A percentile compares a stretch with the other conserved stretches of the same genome.
phyloP scores from a whole-genome alignment of 2,888 invertebrate species.

The Uloborus plumipes region DNA sequence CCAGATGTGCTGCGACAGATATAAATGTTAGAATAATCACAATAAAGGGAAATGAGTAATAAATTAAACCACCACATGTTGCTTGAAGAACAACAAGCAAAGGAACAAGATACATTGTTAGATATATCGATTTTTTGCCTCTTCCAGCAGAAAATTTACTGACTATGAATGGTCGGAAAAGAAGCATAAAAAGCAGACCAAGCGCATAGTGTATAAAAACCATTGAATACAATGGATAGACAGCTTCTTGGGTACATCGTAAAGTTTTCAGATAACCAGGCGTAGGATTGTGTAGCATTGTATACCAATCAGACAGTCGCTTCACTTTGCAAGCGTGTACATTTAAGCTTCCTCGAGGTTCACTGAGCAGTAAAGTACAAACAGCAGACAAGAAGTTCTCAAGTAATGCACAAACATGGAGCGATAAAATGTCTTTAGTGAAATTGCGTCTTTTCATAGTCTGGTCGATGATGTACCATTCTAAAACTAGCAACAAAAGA shows the following conservation, averaged over 20 bases:
- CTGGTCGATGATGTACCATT: slow-evolving; percentile 91
- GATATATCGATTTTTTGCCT: slow-evolving; percentile 81
- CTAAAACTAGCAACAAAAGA: slow-evolving; percentile 85
- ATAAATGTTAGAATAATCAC: slow-evolving; percentile 91
- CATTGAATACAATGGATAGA: slow-evolving; percentile 96
- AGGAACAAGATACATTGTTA: slow-evolving; percentile 94
- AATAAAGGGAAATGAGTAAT: slow-evolving; percentile 94
- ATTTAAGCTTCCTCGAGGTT: slow-evolving; percentile 83
- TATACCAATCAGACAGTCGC: slow-evolving; percentile 95
- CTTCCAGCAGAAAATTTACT: slow-evolving; percentile 69
- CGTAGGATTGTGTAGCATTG: slow-evolving; percentile 91
- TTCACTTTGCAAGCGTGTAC: slow-evolving; percentile 85
- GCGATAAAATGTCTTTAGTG: slow-evolving; percentile 80
- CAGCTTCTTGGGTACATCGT: slow-evolving; percentile 97
- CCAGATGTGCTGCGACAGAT: slow-evolving; percentile 93
- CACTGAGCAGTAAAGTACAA: slow-evolving; percentile 83
- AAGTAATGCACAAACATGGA: slow-evolving; percentile 85
- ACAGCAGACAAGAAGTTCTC: slow-evolving; percentile 85
- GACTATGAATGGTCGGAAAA: slow-evolving; percentile 83
- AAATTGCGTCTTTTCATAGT: slow-evolving; percentile 77
- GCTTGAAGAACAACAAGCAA: slow-evolving; percentile 88
- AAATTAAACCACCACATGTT: slow-evolving; percentile 89
- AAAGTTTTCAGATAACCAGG: slow-evolving; percentile 90
- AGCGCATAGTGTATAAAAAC: slow-evolving; percentile 91
- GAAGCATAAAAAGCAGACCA: slow-evolving; percentile 83